Percentiles rank a stretch among this genome's conserved stretches.
Conservation (phyloP, 2,888 invertebrate species). For the Ariolimax columbianus region DNA sequence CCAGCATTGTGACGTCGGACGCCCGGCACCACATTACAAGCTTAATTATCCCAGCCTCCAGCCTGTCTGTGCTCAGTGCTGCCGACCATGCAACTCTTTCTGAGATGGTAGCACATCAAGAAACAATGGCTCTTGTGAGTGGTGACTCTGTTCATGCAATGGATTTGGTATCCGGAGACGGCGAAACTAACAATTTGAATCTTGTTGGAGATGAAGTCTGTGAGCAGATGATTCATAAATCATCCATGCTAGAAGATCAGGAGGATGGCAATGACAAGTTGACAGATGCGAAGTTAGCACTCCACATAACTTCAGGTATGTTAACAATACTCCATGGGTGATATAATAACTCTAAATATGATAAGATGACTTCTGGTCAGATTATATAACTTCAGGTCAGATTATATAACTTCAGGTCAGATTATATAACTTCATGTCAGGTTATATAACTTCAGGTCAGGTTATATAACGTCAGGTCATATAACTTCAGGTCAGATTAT, state of each 20-base stretch:
- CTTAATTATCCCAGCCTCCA: conserved; percentile 22
- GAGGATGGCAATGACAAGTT: conserved; percentile 37
- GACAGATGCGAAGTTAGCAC: conserved; percentile 35
- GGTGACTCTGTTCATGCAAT: conserved; percentile 22
- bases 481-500: too few species aligned
- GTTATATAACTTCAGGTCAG: too few species aligned
- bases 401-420: too few species aligned
- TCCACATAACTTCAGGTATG: conserved; percentile 45
- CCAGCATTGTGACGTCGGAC: conserved; percentile 34
- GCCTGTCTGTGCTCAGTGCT: conserved; percentile 32
- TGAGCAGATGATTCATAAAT: conserved; percentile 30
- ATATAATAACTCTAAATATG: not conserved
- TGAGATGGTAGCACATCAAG: conserved; percentile 38
- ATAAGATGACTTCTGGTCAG: not conserved
- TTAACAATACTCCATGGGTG: not conserved
- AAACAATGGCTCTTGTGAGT: conserved; percentile 35
- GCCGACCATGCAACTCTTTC: conserved; percentile 46
- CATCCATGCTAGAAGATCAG: not conserved
- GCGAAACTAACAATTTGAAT: conserved; percentile 7
- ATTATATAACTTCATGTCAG: too few species aligned
- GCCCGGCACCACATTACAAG: conserved; percentile 20
- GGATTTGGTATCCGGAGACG: conserved; percentile 27
- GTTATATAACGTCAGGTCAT: too few species aligned
- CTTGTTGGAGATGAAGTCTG: conserved; percentile 28
- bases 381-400: too few species aligned